Evolutionary conservation across 2,888 invertebrate species (phyloP), one percentile per base, ranked within the genome.

Genomic region (Aleiodes testaceus): DNA sequence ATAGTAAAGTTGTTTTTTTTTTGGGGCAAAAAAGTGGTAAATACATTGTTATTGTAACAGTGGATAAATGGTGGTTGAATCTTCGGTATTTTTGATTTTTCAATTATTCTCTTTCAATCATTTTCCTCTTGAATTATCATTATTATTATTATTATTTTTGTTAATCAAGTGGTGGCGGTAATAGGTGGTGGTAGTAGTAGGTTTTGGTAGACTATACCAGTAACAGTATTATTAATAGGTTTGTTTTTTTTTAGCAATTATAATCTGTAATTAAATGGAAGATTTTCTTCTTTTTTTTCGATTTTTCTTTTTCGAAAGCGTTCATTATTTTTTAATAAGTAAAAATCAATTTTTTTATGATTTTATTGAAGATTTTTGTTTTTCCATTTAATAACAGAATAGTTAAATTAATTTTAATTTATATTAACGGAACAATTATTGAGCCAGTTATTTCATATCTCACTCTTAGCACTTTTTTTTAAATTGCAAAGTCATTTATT

Each of bases 151-250:
- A 26, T 65, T 49, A 20, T 44, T 52, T n/a, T 50, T 36, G 36
- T 42, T 50, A 45, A 12, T 53, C n/a, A 20, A 68, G 6, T 69
- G 47, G 45, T 70, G 68, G 64, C 68, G 67, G 65, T 73, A 74
- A 52, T 74, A 72, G 26, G 72, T 75, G 74, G 71, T 77, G 76
- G 78, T 75, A 72, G 74, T 73, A 73, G 71, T 74, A 67, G 72
- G 66, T 66, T 64, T 12, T 26, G 64, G 55, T 69, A 72, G 63
- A 47, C 72, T 50, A 65, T 75, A 75, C 45, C 72, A 77, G 68
- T 49, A 70, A 64, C 69, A 65, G 50, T 69, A 64, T 52, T 65
- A 53, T 30, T 70, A 65, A 66, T 30, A 55, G 45, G 26, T 26
- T 26, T 26, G 26, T 20, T 6, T 49, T 49, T 64, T 49, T 47